phyloP scores from a whole-genome alignment of 2,888 invertebrate genomes.

The Coenonympha glycerion region DNA sequence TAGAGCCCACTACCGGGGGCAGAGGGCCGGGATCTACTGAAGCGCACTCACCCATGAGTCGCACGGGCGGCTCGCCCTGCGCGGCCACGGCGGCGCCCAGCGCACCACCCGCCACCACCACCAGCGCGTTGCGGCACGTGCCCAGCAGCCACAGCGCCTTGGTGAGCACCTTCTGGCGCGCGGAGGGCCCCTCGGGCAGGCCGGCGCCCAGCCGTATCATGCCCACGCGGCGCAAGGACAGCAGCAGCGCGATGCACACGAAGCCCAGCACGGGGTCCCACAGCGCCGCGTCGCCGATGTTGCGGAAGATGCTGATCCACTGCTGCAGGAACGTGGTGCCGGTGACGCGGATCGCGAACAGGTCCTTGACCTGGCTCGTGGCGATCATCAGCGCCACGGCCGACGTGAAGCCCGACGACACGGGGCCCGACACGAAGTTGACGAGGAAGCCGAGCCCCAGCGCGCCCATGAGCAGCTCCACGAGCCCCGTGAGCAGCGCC shows the following conservation, averaged over 20 bases:
- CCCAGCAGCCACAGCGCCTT: conserved; percentile 84
- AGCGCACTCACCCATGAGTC: conserved; percentile 79
- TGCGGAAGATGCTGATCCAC: conserved; percentile 82
- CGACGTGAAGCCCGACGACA: conserved; percentile 92
- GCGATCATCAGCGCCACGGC: conserved; percentile 92
- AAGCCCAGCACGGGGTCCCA: conserved; percentile 87
- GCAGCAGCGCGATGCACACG: conserved; percentile 82
- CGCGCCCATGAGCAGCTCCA: conserved; percentile 87
- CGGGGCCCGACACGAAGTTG: conserved; percentile 92
- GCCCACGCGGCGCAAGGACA: conserved; percentile 82
- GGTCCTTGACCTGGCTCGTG: conserved; percentile 90
- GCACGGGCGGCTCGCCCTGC: conserved; percentile 76
- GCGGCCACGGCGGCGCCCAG: conserved; percentile 77
- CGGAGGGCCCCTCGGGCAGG: conserved; percentile 68
- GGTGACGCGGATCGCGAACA: conserved; percentile 82
- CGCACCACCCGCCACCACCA: conserved; percentile 84
- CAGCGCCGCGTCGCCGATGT: conserved; percentile 78
- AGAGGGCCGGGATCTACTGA: too few relatives aligned
- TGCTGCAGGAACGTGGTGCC: conserved; percentile 87
- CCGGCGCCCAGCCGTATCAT: conserved; percentile 78
- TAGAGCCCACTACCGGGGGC: too few relatives aligned
- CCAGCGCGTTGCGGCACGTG: conserved; percentile 88
- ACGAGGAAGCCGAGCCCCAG: conserved; percentile 90
- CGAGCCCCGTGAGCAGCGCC: conserved; percentile 82
- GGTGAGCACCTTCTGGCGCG: conserved; percentile 76